A percentile compares a stretch with the other conserved stretches of the same genome.
These are phyloP conservation scores for Diorhabda elongata DNA, from an alignment of 1,140 invertebrate species.

Conservation along the genomic window DNA sequence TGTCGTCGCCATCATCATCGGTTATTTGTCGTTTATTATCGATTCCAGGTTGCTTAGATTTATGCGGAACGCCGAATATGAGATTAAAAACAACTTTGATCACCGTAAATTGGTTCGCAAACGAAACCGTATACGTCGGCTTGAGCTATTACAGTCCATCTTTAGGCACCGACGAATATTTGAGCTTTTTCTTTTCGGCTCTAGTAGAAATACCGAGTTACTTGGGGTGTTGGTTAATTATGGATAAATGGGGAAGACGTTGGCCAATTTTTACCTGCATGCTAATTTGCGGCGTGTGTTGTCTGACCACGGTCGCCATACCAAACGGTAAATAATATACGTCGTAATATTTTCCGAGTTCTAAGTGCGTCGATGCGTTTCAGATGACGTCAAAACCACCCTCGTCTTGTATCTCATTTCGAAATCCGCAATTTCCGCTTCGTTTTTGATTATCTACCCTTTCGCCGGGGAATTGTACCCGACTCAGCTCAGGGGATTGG, in stretches of 20 bases:
- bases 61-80: constrained; percentile 84
- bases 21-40: no score
- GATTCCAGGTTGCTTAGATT: constrained; percentile 60
- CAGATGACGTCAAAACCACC: constrained; percentile 69
- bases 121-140: constrained; percentile 80
- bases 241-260: constrained; percentile 76
- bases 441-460: constrained; percentile 86
- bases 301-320: constrained; percentile 75
- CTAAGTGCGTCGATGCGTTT: constrained; percentile 37
- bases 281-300: constrained; percentile 75
- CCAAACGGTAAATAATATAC: constrained; percentile 56
- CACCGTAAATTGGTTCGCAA: constrained; percentile 66
- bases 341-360: neutral
- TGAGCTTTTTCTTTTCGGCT: constrained; percentile 81
- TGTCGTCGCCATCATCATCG: neutral
- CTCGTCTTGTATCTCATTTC: constrained; percentile 77
- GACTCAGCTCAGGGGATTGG: constrained; percentile 77
- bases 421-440: constrained; percentile 85
- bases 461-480: constrained; percentile 87
- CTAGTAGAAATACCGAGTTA: constrained; percentile 83
- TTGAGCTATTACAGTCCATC: constrained; percentile 83
- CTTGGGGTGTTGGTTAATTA: constrained; percentile 75
- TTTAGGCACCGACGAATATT: constrained; percentile 76
- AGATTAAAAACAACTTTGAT: constrained; percentile 66
- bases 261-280: constrained; percentile 81